These are phyloP conservation scores for Microplitis manilae DNA, from an alignment of 2,888 invertebrate genomes.

Conservation along the genomic window DNA sequence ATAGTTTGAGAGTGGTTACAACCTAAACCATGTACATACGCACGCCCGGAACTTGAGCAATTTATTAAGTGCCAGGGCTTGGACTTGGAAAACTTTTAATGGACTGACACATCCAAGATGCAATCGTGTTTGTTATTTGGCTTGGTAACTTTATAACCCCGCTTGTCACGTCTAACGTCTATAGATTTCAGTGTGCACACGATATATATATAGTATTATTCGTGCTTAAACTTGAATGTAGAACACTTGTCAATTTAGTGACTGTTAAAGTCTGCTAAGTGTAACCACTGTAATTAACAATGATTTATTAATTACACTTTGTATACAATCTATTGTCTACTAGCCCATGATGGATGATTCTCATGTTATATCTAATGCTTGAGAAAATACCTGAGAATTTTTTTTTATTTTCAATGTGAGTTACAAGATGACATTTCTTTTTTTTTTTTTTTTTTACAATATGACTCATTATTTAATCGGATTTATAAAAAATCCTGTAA, in stretches of 20 bases:
- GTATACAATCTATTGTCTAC: background rate
- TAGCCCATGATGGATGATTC: background rate
- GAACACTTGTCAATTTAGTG: background rate
- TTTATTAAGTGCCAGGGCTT: conserved; percentile 52
- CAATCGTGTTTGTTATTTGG: conserved; percentile 44
- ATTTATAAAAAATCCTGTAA: background rate
- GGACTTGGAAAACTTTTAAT: conserved; percentile 63
- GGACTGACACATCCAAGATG: conserved; percentile 58
- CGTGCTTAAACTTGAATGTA: background rate
- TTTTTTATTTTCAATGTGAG: background rate
- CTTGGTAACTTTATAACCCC: conserved; percentile 25
- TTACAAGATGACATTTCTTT: background rate
- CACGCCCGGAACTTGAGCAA: conserved; percentile 45
- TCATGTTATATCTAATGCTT: background rate
- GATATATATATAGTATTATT: too few species aligned
- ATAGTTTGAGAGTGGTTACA: conserved; percentile 20
- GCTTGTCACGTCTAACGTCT: conserved; percentile 7
- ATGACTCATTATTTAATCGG: background rate
- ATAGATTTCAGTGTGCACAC: background rate
- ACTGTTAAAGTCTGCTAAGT: background rate
- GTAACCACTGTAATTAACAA: background rate
- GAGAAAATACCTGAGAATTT: background rate
- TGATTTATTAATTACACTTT: background rate
- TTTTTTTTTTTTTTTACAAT: background rate
- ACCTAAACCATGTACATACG: background rate